Percentiles rank a stretch among this genome's conserved stretches.
Conservation (phyloP, 2,888 invertebrate species). For the Stenotaenia linearis region DNA sequence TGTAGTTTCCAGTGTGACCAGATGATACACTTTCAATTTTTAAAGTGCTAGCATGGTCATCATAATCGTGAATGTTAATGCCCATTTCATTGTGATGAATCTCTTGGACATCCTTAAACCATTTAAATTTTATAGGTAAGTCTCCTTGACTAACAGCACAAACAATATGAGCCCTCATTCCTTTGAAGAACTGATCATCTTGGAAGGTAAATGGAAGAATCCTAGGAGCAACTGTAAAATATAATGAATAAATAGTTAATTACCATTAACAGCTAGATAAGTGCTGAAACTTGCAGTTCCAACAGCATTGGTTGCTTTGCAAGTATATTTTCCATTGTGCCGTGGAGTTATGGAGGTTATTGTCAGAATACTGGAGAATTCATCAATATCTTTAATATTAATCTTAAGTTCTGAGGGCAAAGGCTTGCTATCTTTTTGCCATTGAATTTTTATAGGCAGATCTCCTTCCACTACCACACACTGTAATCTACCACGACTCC, state of each 20-base stretch:
- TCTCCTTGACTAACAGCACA: conserved; percentile 8
- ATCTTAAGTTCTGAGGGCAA: not conserved
- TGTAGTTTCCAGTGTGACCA: conserved; percentile 27
- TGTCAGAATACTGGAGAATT: not conserved
- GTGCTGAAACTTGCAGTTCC: not conserved
- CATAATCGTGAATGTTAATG: not conserved
- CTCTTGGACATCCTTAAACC: not conserved
- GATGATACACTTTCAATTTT: conserved; percentile 27
- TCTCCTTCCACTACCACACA: not conserved
- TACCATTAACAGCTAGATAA: not conserved
- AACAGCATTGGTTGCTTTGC: not conserved
- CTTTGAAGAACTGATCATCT: not conserved
- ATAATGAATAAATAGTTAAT: not conserved
- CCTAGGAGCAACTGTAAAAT: not conserved
- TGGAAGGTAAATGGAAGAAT: conserved; percentile 5
- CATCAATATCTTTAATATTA: not conserved
- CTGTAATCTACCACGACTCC: not conserved
- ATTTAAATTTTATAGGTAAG: conserved; percentile 6
- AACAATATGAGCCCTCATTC: not conserved
- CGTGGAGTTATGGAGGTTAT: not conserved
- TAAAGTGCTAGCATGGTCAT: not conserved
- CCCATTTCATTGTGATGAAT: not conserved
- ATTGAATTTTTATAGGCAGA: not conserved
- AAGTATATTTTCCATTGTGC: conserved; percentile 3
- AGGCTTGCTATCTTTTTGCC: not conserved